phyloP scores from a whole-genome alignment of 2,888 invertebrate species.

The Uloborus plumipes region DNA sequence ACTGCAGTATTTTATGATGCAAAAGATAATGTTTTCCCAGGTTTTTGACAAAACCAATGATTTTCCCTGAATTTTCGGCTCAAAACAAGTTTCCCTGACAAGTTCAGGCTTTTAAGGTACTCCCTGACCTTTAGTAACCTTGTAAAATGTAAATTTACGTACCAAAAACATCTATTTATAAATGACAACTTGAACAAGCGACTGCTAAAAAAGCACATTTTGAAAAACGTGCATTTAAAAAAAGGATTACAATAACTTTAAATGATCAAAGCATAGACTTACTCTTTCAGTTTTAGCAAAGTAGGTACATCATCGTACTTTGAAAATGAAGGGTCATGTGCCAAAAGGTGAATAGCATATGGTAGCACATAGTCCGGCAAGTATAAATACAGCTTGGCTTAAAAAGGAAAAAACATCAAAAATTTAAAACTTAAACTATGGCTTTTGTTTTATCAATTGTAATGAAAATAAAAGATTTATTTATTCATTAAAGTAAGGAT shows the following conservation, averaged over 20 bases:
- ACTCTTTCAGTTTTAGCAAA: constrained; percentile 79
- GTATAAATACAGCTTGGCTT: constrained; percentile 71
- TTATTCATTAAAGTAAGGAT: background rate
- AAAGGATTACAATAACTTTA: background rate
- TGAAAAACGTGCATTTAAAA: background rate
- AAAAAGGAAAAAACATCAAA: constrained; percentile 8
- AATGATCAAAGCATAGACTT: constrained; percentile 65
- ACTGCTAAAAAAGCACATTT: background rate
- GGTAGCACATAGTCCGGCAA: constrained; percentile 97
- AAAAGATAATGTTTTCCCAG: too few species aligned
- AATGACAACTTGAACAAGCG: too few species aligned
- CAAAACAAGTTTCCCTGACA: too few species aligned
- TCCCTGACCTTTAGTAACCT: too few species aligned
- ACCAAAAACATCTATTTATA: too few species aligned
- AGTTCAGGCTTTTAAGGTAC: too few species aligned
- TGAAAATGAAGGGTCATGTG: constrained; percentile 90
- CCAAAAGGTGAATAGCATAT: constrained; percentile 94
- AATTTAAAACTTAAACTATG: background rate
- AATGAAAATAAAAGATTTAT: background rate
- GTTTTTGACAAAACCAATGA: too few species aligned
- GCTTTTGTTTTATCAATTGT: background rate
- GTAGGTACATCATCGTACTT: constrained; percentile 83
- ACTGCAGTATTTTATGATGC: too few species aligned
- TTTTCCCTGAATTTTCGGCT: too few species aligned
- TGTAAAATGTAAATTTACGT: too few species aligned